phyloP scores from a whole-genome alignment of 2,113 vertebrate species.

The Pogona vitticeps region DNA sequence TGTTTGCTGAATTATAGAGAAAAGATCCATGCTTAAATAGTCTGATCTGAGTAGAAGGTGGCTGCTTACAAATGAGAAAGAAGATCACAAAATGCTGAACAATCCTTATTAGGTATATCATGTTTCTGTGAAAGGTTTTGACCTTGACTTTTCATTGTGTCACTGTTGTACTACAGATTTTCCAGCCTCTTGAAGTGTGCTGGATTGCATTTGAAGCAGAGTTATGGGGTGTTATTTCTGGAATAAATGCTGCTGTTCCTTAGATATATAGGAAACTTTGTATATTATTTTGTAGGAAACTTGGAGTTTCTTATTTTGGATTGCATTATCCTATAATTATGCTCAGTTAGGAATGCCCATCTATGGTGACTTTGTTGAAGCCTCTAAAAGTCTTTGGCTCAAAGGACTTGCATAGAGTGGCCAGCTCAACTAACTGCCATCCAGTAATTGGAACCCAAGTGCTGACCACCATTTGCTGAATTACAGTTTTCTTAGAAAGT shows the following conservation, averaged over 20 bases:
- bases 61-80: constrained; percentile 2
- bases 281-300: not conserved
- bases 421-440: no score
- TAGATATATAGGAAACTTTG: not conserved
- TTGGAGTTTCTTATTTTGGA: not conserved
- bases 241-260: not conserved
- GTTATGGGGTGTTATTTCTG: not conserved
- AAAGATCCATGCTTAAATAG: not conserved
- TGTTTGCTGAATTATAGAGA: not conserved
- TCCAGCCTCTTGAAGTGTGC: not conserved
- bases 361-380: no score
- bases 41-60: not conserved
- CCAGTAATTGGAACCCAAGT: no score
- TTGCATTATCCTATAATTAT: not conserved
- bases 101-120: not conserved
- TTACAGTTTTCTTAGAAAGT: no score
- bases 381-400: no score
- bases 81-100: not conserved
- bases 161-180: not conserved
- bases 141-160: not conserved
- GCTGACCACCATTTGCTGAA: no score
- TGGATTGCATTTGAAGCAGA: not conserved
- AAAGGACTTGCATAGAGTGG: no score
- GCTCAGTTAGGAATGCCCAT: not conserved
- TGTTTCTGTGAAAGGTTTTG: not conserved